Percentiles rank a stretch among this genome's conserved stretches.
Evolutionary conservation across 2,888 invertebrate genomes (phyloP).

Genomic region (Rhamphomyia laevipes): DNA sequence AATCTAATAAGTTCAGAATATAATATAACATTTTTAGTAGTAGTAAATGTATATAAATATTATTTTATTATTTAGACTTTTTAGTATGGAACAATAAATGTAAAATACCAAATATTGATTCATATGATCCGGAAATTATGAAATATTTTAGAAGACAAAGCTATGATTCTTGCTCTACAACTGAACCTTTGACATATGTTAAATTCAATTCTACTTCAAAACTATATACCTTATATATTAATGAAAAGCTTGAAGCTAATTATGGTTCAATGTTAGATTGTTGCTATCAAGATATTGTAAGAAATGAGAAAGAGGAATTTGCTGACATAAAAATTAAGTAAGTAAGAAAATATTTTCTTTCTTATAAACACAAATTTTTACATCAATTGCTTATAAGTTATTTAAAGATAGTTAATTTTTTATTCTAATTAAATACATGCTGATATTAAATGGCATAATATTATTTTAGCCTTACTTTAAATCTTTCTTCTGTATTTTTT

Average conservation of each 20-base stretch:
- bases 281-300: slow-evolving; percentile 30
- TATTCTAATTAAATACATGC: not conserved
- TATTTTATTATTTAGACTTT: too few species aligned
- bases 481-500: not conserved
- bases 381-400: too few species aligned
- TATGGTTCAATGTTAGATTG: slow-evolving; percentile 22
- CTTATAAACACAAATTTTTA: too few species aligned
- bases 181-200: slow-evolving; percentile 28
- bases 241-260: slow-evolving; percentile 22
- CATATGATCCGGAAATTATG: slow-evolving; percentile 44
- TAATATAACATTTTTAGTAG: too few species aligned
- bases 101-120: slow-evolving; percentile 48
- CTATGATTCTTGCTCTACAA: slow-evolving; percentile 42
- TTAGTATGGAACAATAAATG: slow-evolving; percentile 47
- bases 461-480: not conserved
- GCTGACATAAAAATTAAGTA: slow-evolving; percentile 27
- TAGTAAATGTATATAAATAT: too few species aligned
- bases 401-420: not conserved
- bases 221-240: slow-evolving; percentile 26
- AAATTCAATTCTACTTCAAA: slow-evolving; percentile 21
- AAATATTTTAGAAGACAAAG: slow-evolving; percentile 41
- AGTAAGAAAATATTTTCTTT: too few species aligned
- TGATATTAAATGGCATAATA: not conserved
- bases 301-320: slow-evolving; percentile 21
- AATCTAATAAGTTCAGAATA: too few species aligned